Base-by-base conservation (phyloP, 2,797 vertebrate genomes). In the Phrynocephalus guinanensis region DNA sequence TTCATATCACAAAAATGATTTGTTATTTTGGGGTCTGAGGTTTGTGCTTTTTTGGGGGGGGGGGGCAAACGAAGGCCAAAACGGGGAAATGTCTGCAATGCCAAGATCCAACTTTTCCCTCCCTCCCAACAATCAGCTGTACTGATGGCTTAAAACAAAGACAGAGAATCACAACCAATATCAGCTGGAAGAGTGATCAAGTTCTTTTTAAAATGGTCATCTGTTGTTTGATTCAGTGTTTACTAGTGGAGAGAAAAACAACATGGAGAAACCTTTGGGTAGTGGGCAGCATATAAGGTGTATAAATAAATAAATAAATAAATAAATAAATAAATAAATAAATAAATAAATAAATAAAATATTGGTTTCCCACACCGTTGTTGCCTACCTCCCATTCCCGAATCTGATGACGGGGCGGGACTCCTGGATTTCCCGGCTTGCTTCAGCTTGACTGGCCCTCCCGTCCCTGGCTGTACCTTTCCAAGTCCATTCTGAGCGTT, bases 371-470 rank as follows among this genome's bases (percentile, higher is more conserved):
- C 26, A 60, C 11, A 50, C 5, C 2, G 60, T 10, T 3, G 38
- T 0, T n/a, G 90, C 93, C 63, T 96, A 97, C 97, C 96, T 94
- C 90, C 95, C 87, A 91, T 82, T 79, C 96, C 94, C 67, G 91
- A 86, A 67, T 96, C 96, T n/a, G 92, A 91, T 30, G 93, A 91
- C 28, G 95, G 83, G 56, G 75, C 56, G 16, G 83, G 91, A n/a
- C 89, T 94, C 89, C 94, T 95, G 91, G 92, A 79, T 94, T 96
- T 96, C 88, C 94, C 95, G 81, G 92, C 83, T 93, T 95, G 94
- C 89, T 97, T 96, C 88, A 95, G 95, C 83, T 97, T 97, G 73
- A 93, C 90, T 2, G 94, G 91, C 76, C 93, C 95, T 73, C 91
- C 93, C 63, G 92, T 80, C 67, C 94, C 92, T 87, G 93, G 93